Conservation (phyloP, 2,113 vertebrate species). For the Thunnus thynnus region DNA sequence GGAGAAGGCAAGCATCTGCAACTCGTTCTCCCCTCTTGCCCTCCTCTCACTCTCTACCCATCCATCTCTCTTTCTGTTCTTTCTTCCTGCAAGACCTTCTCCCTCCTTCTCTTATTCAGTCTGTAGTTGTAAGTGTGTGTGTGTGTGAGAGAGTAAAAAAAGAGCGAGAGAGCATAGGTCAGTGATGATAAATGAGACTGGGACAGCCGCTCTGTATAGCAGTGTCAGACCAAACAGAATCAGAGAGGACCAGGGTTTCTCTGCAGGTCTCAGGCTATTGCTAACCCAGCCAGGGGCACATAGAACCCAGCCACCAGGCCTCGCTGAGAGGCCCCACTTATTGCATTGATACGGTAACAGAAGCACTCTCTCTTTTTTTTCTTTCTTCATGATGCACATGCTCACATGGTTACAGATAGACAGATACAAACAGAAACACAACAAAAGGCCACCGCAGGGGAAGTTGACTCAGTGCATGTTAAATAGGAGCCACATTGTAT, state of each 20-base stretch:
- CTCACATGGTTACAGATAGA: constrained; percentile 66
- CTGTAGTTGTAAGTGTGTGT: constrained; percentile 2
- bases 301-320: constrained; percentile 33
- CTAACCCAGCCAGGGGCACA: constrained; percentile 46
- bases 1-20: constrained; percentile 51
- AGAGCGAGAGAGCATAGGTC: constrained; percentile 47
- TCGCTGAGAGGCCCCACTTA: constrained; percentile 61
- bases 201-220: constrained; percentile 25
- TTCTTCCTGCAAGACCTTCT: constrained; percentile 8
- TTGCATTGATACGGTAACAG: constrained; percentile 46
- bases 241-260: constrained; percentile 29
- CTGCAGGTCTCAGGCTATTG: constrained; percentile 23
- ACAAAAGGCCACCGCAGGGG: constrained; percentile 72
- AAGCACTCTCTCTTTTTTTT: constrained; percentile 35
- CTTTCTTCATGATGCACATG: constrained; percentile 47
- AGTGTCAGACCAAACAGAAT: constrained; percentile 41
- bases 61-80: constrained; percentile 38
- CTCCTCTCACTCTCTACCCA: constrained; percentile 34
- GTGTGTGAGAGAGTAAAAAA: not conserved
- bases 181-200: constrained; percentile 63
- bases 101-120: not conserved
- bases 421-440: constrained; percentile 23
- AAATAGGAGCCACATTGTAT: constrained; percentile 81
- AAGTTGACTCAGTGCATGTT: constrained; percentile 78
- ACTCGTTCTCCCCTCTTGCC: constrained; percentile 52